Conservation (phyloP, 2,113 vertebrate species). For the Triplophysa siluroides region DNA sequence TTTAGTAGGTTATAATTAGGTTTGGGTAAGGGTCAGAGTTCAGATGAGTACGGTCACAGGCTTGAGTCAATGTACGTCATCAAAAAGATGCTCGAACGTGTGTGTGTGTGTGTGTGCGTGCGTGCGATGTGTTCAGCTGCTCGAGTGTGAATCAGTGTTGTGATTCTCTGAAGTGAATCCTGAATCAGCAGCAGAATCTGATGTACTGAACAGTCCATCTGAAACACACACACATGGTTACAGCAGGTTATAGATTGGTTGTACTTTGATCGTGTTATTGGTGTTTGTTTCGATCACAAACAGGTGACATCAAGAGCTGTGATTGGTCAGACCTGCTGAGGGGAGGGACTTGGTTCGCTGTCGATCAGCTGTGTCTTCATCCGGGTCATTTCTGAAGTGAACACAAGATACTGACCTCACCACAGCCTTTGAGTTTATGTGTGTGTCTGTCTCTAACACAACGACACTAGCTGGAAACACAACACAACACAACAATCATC, state of each 20-base stretch:
- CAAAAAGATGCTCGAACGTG: too few relatives aligned
- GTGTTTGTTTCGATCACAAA: too few relatives aligned
- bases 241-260: too few relatives aligned
- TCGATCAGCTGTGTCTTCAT: conserved; percentile 65
- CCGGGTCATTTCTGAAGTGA: conserved; percentile 68
- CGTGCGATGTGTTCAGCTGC: neutral
- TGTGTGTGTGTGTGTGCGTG: neutral
- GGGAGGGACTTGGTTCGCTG: conserved; percentile 81
- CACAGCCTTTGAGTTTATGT: conserved; percentile 45
- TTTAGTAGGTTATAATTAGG: too few relatives aligned
- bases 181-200: conserved; percentile 1
- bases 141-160: neutral
- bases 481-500: conserved; percentile 48
- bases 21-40: too few relatives aligned
- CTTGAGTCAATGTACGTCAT: too few relatives aligned
- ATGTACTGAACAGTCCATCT: conserved; percentile 12
- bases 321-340: conserved; percentile 71
- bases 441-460: conserved; percentile 69
- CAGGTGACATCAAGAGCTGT: conserved; percentile 9
- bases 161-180: neutral
- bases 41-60: too few relatives aligned
- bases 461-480: conserved; percentile 67
- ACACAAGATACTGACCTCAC: conserved; percentile 68
- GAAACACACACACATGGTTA: neutral
- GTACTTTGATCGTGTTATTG: neutral